Base-by-base conservation (phyloP, 2,888 invertebrate species). In the Mantis religiosa region DNA sequence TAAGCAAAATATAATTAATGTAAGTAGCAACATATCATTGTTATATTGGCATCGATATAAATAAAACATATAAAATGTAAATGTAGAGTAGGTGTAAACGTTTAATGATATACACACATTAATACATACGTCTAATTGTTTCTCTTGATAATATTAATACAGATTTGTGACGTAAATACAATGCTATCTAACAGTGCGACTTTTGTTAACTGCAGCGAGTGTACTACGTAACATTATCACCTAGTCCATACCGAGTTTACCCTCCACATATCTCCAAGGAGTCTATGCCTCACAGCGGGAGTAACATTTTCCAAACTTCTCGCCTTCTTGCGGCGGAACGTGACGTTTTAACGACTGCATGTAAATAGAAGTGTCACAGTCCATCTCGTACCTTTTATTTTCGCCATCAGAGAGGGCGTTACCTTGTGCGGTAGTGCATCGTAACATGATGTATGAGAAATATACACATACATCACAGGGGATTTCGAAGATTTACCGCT, bases 341-440 rank as follows among this genome's bases (percentile, higher is more conserved):
- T 88, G 88, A 88, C 88, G 81, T 82, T 84, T 84, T 84, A 81
- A 84, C 54, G 28, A 71, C 87, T 28, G 85, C 89, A 88, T 86
- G 89, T 85, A 89, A 87, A 89, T 89, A 87, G 89, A 89, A 88
- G 87, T 87, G 89, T 89, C 89, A 89, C 88, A 87, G 85, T 71
- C 54, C 54, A 71, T 71, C 20, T 71, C 54, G 54, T 71, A 71
- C 54, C 54, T 71, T 54, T 71, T 71, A 71, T 71, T 71, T 71
- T 14, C 54, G 6, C 54, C 54, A 71, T 71, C 54, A 71, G 54
- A 15, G 25, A 71, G 54, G 54, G 54, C 54, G 54, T 71, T 71
- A 71, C 54, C 54, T 71, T 25, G 4, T 20, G 54, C 20, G 54
- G 54, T 71, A 71, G 20, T 14, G 54, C 54, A 2, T 71, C 20